phyloP scores from a whole-genome alignment of 2,888 invertebrate species.

The Adelognathus sp. region DNA sequence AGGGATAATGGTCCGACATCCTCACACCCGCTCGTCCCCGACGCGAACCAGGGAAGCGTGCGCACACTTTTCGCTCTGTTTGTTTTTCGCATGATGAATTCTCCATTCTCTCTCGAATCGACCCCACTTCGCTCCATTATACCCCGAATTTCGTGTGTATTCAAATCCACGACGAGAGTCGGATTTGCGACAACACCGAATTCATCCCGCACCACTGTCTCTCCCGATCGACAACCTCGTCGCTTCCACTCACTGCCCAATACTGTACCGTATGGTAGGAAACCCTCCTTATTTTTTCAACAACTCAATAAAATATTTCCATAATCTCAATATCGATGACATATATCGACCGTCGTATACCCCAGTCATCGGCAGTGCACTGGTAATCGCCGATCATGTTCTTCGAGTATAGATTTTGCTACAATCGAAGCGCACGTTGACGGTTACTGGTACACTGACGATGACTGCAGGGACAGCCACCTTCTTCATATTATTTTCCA shows the following conservation, averaged over 20 bases:
- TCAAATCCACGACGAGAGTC: slow-evolving; percentile 58
- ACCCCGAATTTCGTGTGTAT: slow-evolving; percentile 63
- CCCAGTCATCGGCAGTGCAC: too few species aligned
- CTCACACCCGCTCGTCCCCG: too few species aligned
- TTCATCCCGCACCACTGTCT: slow-evolving; percentile 2
- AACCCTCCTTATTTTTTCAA: background rate
- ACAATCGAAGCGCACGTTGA: too few species aligned
- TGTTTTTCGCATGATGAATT: slow-evolving; percentile 72
- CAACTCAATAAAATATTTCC: background rate
- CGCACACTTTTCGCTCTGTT: slow-evolving; percentile 66
- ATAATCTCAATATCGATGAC: too few species aligned
- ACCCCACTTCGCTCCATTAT: background rate
- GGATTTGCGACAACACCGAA: slow-evolving; percentile 14
- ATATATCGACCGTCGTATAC: too few species aligned
- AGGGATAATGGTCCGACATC: slow-evolving; percentile 71
- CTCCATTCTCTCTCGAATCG: slow-evolving; percentile 25
- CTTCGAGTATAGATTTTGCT: too few species aligned
- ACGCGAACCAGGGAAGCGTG: slow-evolving; percentile 21
- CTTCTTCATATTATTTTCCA: too few species aligned
- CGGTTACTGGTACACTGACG: too few species aligned
- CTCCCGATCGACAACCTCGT: background rate
- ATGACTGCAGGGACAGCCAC: too few species aligned
- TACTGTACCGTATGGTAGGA: background rate
- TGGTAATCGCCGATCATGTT: too few species aligned
- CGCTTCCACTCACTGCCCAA: slow-evolving; percentile 20